Evolutionary conservation across 53 echinoderm and acorn worm species (phyloP), one percentile per base, ranked within the genome.

Genomic region (Holothuria scabra): DNA sequence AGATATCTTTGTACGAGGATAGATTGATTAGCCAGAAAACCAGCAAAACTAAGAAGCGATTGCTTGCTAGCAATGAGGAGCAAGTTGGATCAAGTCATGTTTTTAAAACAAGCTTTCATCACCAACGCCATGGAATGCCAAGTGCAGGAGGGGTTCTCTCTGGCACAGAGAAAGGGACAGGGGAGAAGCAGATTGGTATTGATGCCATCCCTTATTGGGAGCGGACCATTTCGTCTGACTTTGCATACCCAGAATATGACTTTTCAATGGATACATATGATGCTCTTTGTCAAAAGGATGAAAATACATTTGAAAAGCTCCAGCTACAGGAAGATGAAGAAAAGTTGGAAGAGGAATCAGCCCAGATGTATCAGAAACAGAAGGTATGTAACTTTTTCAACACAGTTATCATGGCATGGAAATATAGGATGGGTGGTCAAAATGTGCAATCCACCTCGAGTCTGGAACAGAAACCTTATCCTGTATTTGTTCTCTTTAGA

Each of bases 211-310:
- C 76, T 3, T 56, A 44, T 14, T 76, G 76, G 76, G 55, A 76
- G 56, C 48, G 76, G 28, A 76, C 76, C 24, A 76, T 76, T 38
- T 76, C 76, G 20, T 76, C 57, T 29, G 78, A 78, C 29, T 78
- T 78, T 78, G 58, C 59, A 6, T 76, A 49, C 28, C 76, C 76
- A 0, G 76, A 76, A 30, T 76, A 76, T 56, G 56, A 56, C 56
- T 76, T 76, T 10, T 52, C 76, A 19, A 29, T 56, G 76, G 76
- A 29, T 12, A 76, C 12, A 22, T 56, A 52, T 22, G 76, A 76
- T 49, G 76, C 28, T n/a, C 19, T 28, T 28, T 5, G 18, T 28
- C 28, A 23, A 18, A 25, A 5, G 25, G 56, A 76, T 26, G 24
- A 44, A 12, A 56, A 56, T 23, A 76, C 12, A 29, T 76, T 76